Evolutionary conservation across 2,888 invertebrate species (phyloP).

Genomic region (Steinernema carpocapsae): DNA sequence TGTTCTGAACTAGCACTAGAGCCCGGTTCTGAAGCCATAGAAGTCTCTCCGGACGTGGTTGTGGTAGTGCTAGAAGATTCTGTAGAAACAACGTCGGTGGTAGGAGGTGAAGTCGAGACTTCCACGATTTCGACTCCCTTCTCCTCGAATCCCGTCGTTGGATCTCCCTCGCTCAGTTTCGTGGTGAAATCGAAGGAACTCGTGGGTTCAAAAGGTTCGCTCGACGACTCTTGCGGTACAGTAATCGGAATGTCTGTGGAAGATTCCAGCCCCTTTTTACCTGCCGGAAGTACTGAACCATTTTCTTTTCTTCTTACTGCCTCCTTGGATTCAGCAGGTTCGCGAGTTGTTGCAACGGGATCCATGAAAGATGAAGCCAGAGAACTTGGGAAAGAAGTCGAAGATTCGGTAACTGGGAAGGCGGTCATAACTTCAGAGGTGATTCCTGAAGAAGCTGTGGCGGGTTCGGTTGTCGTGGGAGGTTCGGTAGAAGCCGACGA

Average conservation of each 20-base stretch:
- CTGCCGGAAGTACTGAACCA: not conserved
- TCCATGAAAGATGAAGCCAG: no score
- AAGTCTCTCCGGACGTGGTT: no score
- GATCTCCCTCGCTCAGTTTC: not conserved
- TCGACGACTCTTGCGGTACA: no score
- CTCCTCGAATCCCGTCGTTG: conserved; percentile 3
- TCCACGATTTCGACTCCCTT: not conserved
- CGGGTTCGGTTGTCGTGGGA: conserved; percentile 34
- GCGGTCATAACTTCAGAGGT: conserved; percentile 2
- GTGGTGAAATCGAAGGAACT: not conserved
- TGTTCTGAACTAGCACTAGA: no score
- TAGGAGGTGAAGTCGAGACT: not conserved
- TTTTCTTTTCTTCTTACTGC: not conserved
- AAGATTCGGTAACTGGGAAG: not conserved
- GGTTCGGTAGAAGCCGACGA: conserved; percentile 13
- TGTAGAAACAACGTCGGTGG: not conserved
- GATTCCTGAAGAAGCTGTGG: not conserved
- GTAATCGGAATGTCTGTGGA: conserved; percentile 2
- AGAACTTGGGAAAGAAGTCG: not conserved
- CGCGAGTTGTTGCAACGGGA: conserved; percentile 8
- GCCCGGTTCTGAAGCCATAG: no score
- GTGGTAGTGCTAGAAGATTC: not conserved
- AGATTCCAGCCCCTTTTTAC: not conserved
- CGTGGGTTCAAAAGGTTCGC: not conserved
- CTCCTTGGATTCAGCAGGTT: not conserved